Evolutionary conservation across 2,888 invertebrate genomes (phyloP).

Genomic region (Diplolepis rosae): DNA sequence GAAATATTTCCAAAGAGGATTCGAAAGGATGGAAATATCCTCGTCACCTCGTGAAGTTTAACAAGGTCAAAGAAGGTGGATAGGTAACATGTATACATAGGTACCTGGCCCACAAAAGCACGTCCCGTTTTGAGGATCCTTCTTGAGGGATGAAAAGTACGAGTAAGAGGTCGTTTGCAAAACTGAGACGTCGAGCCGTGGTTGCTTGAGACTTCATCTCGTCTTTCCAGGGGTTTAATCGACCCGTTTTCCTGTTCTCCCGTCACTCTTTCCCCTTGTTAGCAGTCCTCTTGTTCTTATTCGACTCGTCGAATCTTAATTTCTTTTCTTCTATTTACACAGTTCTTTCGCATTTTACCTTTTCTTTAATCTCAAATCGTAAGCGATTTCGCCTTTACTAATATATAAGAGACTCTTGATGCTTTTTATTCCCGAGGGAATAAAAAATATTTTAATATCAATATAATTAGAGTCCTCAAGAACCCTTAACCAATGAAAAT

Average conservation of each 20-base stretch:
- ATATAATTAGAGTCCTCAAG: background rate
- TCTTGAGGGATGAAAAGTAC: slow-evolving; percentile 9
- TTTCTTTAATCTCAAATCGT: slow-evolving; percentile 22
- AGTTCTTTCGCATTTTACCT: slow-evolving; percentile 21
- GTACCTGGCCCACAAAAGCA: background rate
- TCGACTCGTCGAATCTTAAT: slow-evolving; percentile 25
- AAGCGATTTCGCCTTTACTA: background rate
- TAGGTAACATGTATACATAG: background rate
- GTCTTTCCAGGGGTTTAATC: slow-evolving; percentile 15
- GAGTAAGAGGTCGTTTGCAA: slow-evolving; percentile 19
- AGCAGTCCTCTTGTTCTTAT: slow-evolving; percentile 11
- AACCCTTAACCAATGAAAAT: background rate
- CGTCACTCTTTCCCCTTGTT: background rate
- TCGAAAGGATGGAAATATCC: background rate
- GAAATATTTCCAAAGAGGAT: no score
- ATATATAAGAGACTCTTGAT: background rate
- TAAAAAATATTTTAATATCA: background rate
- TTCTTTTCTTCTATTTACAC: slow-evolving; percentile 25
- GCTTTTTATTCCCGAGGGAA: background rate
- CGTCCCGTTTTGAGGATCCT: slow-evolving; percentile 1
- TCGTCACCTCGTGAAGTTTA: background rate
- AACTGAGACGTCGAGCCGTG: slow-evolving; percentile 23
- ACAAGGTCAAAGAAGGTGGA: background rate
- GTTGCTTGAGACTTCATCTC: slow-evolving; percentile 8
- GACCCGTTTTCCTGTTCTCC: background rate